Conservation (phyloP, 2,797 vertebrate species). For the Antennarius maculatus region DNA sequence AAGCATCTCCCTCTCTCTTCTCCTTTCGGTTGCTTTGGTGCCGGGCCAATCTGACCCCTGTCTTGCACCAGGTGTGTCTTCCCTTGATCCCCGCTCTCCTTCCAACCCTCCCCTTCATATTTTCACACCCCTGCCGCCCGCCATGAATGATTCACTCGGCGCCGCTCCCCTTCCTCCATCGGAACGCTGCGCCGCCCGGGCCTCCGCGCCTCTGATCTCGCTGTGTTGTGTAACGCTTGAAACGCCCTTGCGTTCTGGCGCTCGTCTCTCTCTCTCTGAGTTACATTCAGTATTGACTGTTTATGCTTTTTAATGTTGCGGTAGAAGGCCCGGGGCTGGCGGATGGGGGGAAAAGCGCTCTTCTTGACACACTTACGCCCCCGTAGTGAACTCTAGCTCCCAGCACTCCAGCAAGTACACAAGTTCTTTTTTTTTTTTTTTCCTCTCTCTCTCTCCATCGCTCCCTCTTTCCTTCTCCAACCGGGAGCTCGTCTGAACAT, state of each 20-base stretch:
- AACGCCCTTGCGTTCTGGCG: slow-evolving; percentile 81
- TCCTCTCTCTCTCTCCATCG: slow-evolving; percentile 72
- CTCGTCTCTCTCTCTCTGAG: slow-evolving; percentile 78
- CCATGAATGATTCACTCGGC: slow-evolving; percentile 84
- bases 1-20: slow-evolving; percentile 60
- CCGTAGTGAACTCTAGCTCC: slow-evolving; percentile 87
- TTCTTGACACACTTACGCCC: slow-evolving; percentile 88
- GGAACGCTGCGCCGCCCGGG: slow-evolving; percentile 74
- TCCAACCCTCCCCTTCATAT: slow-evolving; percentile 75
- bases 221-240: slow-evolving; percentile 86
- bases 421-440: slow-evolving; percentile 80
- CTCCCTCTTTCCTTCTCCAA: slow-evolving; percentile 79
- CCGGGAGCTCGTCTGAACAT: slow-evolving; percentile 81
- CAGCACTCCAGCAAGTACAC: slow-evolving; percentile 83
- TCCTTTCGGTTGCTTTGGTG: slow-evolving; percentile 68
- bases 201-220: slow-evolving; percentile 83
- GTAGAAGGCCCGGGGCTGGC: slow-evolving; percentile 84
- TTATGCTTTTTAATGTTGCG: slow-evolving; percentile 87
- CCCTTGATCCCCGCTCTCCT: slow-evolving; percentile 79
- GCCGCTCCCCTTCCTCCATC: slow-evolving; percentile 77
- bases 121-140: slow-evolving; percentile 78
- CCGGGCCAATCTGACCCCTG: slow-evolving; percentile 79
- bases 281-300: slow-evolving; percentile 88
- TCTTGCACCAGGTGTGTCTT: slow-evolving; percentile 83
- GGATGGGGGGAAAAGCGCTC: slow-evolving; percentile 82